These are phyloP conservation scores for Melanotaenia pygmaea DNA, from an alignment of 2,797 vertebrate species.

Conservation along the genomic window DNA sequence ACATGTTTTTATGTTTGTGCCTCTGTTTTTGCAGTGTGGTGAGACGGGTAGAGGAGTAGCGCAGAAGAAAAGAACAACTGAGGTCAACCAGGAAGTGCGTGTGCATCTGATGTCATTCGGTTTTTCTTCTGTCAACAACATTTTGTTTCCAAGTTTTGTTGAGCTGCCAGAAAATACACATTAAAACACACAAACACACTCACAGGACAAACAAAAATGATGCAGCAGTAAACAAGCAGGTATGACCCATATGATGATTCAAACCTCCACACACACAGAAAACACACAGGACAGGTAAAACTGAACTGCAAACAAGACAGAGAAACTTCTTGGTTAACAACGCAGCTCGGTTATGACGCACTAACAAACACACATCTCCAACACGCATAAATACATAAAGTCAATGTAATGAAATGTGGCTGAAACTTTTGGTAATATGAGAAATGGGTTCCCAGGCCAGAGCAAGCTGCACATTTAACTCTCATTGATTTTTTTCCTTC, in stretches of 20 bases:
- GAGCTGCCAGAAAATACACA: background rate
- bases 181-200: background rate
- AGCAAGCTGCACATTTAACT: conserved; percentile 12
- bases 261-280: conserved; percentile 6
- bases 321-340: background rate
- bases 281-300: conserved; percentile 1
- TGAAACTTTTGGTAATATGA: background rate
- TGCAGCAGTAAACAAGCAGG: conserved; percentile 23
- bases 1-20: background rate
- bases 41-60: too few relatives aligned
- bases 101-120: conserved; percentile 1
- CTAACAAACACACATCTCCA: background rate
- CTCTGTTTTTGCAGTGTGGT: too few relatives aligned
- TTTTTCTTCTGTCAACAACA: conserved; percentile 13
- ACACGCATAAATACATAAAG: background rate
- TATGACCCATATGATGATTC: conserved; percentile 8
- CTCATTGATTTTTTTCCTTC: background rate
- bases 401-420: conserved; percentile 2
- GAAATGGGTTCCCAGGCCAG: background rate
- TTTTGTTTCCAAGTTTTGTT: background rate
- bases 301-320: conserved; percentile 23
- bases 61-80: background rate
- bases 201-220: conserved; percentile 2
- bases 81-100: background rate
- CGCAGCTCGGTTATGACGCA: background rate